These are phyloP conservation scores for Micromys minutus DNA, from an alignment of 2,113 vertebrate species.

Conservation along the genomic window DNA sequence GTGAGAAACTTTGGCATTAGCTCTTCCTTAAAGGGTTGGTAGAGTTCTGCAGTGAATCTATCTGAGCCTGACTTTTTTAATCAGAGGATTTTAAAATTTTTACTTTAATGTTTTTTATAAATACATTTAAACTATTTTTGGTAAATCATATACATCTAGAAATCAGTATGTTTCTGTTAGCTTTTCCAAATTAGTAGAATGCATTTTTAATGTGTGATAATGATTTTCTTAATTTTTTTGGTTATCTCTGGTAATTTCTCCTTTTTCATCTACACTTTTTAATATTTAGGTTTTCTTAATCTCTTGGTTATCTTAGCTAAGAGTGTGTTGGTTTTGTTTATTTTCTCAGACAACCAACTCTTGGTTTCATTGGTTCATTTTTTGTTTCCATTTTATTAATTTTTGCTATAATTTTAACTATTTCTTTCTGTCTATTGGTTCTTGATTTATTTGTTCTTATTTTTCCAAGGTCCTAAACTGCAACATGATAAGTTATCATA, in stretches of 20 bases:
- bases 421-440: no score
- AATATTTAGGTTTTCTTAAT: background rate
- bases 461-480: background rate
- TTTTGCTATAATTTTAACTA: no score
- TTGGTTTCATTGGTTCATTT: no score
- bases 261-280: background rate
- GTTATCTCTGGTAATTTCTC: background rate
- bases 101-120: background rate
- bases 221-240: background rate
- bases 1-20: background rate
- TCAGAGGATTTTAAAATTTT: background rate
- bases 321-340: background rate
- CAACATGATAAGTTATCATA: background rate
- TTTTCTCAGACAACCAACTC: background rate
- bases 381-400: no score
- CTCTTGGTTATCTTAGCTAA: background rate
- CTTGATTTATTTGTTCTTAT: no score
- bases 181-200: background rate
- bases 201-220: background rate
- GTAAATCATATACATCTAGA: background rate
- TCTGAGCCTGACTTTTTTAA: background rate
- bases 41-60: background rate
- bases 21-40: background rate
- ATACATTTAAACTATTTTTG: background rate
- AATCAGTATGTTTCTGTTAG: background rate